phyloP scores from a whole-genome alignment of 2,888 invertebrate genomes.

The Lingula anatina region DNA sequence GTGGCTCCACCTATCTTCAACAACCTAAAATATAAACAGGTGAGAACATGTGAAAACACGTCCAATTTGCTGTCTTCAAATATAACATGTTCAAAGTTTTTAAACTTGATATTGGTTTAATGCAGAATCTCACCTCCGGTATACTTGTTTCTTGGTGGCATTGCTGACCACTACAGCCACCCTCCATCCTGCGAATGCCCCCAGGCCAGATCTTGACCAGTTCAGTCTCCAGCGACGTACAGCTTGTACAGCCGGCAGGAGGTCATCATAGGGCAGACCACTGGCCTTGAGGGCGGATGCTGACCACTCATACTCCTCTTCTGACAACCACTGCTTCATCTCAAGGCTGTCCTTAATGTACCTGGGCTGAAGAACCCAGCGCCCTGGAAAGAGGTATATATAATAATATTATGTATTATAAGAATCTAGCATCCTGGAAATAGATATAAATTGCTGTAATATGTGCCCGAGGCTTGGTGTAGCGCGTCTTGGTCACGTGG shows the following conservation, averaged over 20 bases:
- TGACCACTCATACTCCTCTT: slow-evolving; percentile 33
- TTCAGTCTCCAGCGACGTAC: slow-evolving; percentile 26
- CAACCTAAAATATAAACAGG: slow-evolving; percentile 16
- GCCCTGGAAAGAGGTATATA: slow-evolving; percentile 18
- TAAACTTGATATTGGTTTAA: not conserved
- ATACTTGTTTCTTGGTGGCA: slow-evolving; percentile 18
- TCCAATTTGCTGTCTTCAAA: too few relatives aligned
- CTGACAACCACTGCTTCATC: slow-evolving; percentile 25
- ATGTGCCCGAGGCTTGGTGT: too few relatives aligned
- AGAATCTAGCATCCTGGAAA: not conserved
- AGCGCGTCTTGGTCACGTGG: too few relatives aligned
- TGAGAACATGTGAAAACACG: not conserved
- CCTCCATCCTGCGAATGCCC: slow-evolving; percentile 33
- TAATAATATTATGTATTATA: not conserved
- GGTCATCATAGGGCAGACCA: not conserved
- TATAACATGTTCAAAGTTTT: not conserved
- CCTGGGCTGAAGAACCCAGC: slow-evolving; percentile 32
- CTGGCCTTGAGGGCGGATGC: slow-evolving; percentile 4
- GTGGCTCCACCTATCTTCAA: slow-evolving; percentile 32
- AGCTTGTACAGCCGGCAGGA: slow-evolving; percentile 23
- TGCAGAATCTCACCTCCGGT: slow-evolving; percentile 23
- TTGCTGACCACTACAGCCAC: slow-evolving; percentile 27
- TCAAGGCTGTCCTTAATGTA: slow-evolving; percentile 23
- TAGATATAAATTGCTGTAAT: not conserved
- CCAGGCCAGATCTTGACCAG: slow-evolving; percentile 10